Base-by-base conservation (phyloP, 2,113 vertebrate genomes). In the Entelurus aequoreus region DNA sequence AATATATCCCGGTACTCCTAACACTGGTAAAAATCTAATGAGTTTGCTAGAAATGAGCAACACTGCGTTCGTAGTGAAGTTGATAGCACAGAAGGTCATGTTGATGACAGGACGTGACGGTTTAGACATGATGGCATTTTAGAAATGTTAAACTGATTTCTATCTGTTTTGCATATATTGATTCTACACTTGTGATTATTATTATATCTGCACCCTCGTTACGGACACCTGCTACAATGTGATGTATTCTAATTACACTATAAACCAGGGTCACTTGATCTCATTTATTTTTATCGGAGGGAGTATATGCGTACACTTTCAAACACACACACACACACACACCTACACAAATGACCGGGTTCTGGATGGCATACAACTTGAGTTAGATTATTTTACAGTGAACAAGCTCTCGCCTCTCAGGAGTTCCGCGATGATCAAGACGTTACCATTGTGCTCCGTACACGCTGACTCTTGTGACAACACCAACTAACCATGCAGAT, bases 321-420 rank as follows among this genome's bases (percentile, higher is more conserved):
- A 28, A 28, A 60, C 57, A 60, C 57, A 48, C 65, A 60, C 58
- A 28, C 57, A 50, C 60, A 21, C 38, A 42, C 21, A 54, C 51
- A 8, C 57, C 7, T 46, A 57, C 68, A 71, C 63, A 54, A 67
- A 68, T 79, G 65, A 76, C 77, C 47, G 66, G 5, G 47, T 7
- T 42, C 47, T 46, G 64, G 60, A 62, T 62, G 49, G 57, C 57
- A 63, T 61, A 72, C 65, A 16, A 71, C 66, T 46, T 62, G 58
- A 68, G 63, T 66, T 66, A 59, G 78, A 83, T 87, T 73, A 62
- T 81, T 86, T 84, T 75, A 80, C 79, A 82, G 79, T 66, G 72
- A 85, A 86, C 78, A 79, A 69, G 76, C 64, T 84, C 49, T 79
- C 77, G 42, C 82, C 79, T 83, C 75, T 71, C 70, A 80, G 67